These are phyloP conservation scores for Ruditapes philippinarum DNA, from an alignment of 1,140 invertebrate genomes.

Conservation along the genomic window DNA sequence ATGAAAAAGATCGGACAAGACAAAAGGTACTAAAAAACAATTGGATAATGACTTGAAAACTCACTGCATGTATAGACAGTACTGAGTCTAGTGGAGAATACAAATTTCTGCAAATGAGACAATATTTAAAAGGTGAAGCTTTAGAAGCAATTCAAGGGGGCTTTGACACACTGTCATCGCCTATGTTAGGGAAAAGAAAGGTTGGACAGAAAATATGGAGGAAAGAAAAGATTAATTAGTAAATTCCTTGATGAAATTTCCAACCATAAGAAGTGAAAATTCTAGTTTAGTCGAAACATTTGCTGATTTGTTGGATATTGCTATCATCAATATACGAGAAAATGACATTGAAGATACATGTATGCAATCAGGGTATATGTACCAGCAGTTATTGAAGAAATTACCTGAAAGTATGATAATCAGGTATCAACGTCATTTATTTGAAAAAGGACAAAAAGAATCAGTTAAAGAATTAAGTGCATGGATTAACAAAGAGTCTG, in stretches of 20 bases:
- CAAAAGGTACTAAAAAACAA: too few species aligned
- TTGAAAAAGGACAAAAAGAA: neutral
- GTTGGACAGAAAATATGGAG: slow-evolving; percentile 20
- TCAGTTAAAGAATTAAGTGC: neutral
- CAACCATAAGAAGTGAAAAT: slow-evolving; percentile 17
- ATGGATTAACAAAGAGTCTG: slow-evolving; percentile 2
- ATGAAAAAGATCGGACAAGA: too few species aligned
- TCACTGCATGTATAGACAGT: neutral
- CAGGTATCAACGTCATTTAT: neutral
- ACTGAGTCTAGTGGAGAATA: neutral
- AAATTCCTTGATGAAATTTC: slow-evolving; percentile 3
- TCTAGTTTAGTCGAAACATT: neutral
- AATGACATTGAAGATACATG: neutral
- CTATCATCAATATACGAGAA: slow-evolving; percentile 1
- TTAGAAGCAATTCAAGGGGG: neutral
- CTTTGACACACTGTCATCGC: neutral
- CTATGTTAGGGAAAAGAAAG: slow-evolving; percentile 16
- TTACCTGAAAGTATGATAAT: neutral
- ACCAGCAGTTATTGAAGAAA: slow-evolving; percentile 16
- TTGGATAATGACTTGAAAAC: too few species aligned
- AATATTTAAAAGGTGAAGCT: slow-evolving; percentile 16
- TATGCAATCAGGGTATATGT: neutral
- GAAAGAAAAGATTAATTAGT: neutral
- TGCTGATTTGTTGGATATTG: slow-evolving; percentile 37
- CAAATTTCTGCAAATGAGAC: slow-evolving; percentile 15